phyloP scores from a whole-genome alignment of 1,140 invertebrate species.

The Harpegnathos saltator region DNA sequence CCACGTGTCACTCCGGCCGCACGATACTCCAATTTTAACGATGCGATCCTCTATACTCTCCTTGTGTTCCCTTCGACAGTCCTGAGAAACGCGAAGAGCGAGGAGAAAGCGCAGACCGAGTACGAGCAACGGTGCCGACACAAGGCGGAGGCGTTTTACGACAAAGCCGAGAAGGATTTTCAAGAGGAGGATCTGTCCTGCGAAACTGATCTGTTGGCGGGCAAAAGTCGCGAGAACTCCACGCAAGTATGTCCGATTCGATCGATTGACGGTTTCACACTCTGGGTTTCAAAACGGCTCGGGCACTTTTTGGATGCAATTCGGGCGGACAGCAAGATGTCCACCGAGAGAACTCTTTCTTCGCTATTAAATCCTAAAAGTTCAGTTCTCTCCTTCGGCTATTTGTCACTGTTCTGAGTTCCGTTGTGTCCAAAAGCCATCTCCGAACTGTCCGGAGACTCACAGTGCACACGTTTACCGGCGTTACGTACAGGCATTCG shows the following conservation, averaged over 20 bases:
- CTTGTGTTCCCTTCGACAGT: constrained; percentile 75
- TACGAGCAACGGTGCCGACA: constrained; percentile 77
- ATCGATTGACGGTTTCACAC: neutral
- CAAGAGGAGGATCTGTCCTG: constrained; percentile 23
- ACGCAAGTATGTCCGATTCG: constrained; percentile 42
- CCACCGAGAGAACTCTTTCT: too few relatives aligned
- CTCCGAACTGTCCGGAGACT: too few relatives aligned
- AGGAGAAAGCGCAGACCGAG: constrained; percentile 82
- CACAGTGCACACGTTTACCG: neutral
- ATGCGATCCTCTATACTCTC: neutral
- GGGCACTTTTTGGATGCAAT: too few relatives aligned
- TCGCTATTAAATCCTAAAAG: too few relatives aligned
- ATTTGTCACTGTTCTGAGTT: too few relatives aligned
- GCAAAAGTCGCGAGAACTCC: constrained; percentile 43
- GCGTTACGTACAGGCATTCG: constrained; percentile 41
- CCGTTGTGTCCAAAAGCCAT: too few relatives aligned
- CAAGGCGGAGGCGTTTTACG: constrained; percentile 77
- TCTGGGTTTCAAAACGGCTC: too few relatives aligned
- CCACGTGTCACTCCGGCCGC: constrained; percentile 16
- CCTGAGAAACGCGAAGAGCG: constrained; percentile 85
- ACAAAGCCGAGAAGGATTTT: constrained; percentile 76
- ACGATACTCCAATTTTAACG: neutral
- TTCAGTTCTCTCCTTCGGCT: too few relatives aligned
- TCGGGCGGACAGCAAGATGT: too few relatives aligned
- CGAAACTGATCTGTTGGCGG: constrained; percentile 49